Base-by-base conservation (phyloP, 1,140 invertebrate genomes). In the Drosophila biarmipes region DNA sequence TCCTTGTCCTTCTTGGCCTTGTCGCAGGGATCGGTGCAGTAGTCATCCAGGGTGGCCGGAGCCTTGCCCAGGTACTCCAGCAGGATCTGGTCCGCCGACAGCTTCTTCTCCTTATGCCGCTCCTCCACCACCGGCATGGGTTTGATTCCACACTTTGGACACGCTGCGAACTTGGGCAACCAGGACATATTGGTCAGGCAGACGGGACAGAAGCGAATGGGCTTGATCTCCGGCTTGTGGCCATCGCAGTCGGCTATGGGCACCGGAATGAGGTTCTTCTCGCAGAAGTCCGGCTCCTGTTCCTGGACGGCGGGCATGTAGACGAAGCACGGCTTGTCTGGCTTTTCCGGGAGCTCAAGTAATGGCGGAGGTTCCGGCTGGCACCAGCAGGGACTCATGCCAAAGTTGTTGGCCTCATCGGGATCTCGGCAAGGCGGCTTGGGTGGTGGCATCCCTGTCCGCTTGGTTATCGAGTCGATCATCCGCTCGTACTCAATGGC, bases 141-240 rank as follows among this genome's bases (percentile, higher is more conserved):
- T 17, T 90, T 90, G 1, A 80, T 15, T 0, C 85, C 85, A 11
- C 85, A 90, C 17, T 80, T 90, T 10, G 80, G 77, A 10, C 85
- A 90, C 2, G 85, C 57, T 0, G 85, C 85, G 2, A 90, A 84
- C 15, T 85, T 90, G 0, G 85, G 85, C 46, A 90, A 11, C 85
- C 85, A 90, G 7, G 85, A 85, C 80, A 90, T 90, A 8, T 85
- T 90, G 35, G 68, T 90, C n/a, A 90, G 48, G 31, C 85, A 90
- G 43, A 90, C 63, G 10, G 80, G 85, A 49, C 85, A 90, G 27
- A 90, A 90, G 2, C 85, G 69, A 10, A 66, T 74, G 7, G 79
- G 76, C 34, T 84, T 89, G 1, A 77, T 59, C 2, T 43, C 40
- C 6, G 61, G 45, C 11, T 15, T 38, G n/a, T 49, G 7, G 2